phyloP scores from a whole-genome alignment of 1,140 invertebrate species.

The Arion vulgaris region DNA sequence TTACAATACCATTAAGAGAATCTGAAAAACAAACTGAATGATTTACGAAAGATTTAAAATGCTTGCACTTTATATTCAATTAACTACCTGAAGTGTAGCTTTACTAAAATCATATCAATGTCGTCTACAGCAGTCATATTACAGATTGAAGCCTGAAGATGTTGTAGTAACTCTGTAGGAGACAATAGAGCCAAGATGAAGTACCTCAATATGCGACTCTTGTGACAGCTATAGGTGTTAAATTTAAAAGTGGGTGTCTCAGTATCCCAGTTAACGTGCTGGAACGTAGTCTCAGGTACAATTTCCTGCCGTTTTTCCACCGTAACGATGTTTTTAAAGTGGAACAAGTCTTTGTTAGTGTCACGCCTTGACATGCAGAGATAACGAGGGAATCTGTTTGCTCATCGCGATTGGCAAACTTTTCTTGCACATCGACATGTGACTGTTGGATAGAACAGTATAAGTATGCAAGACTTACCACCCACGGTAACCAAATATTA shows the following conservation, averaged over 20 bases:
- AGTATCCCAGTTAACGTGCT: not conserved
- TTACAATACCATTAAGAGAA: too few relatives aligned
- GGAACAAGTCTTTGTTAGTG: not conserved
- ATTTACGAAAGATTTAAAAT: too few relatives aligned
- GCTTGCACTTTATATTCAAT: too few relatives aligned
- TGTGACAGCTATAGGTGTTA: not conserved
- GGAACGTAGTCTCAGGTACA: not conserved
- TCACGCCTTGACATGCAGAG: not conserved
- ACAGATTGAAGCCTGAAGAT: too few relatives aligned
- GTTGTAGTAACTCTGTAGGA: too few relatives aligned
- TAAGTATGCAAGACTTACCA: not conserved
- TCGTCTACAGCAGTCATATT: too few relatives aligned
- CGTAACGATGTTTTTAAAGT: not conserved
- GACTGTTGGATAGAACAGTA: not conserved
- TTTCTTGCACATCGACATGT: constrained; percentile 17
- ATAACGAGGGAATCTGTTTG: constrained; percentile 24
- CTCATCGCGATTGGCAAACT: constrained; percentile 3
- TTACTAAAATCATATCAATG: too few relatives aligned
- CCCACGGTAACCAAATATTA: constrained; percentile 11
- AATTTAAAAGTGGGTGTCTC: not conserved
- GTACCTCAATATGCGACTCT: not conserved
- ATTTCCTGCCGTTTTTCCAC: not conserved
- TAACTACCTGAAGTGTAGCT: too few relatives aligned
- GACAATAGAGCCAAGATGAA: constrained; percentile 5
- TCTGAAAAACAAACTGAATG: too few relatives aligned